Conservation (phyloP, 2,113 vertebrate genomes). For the Enhydra lutris region DNA sequence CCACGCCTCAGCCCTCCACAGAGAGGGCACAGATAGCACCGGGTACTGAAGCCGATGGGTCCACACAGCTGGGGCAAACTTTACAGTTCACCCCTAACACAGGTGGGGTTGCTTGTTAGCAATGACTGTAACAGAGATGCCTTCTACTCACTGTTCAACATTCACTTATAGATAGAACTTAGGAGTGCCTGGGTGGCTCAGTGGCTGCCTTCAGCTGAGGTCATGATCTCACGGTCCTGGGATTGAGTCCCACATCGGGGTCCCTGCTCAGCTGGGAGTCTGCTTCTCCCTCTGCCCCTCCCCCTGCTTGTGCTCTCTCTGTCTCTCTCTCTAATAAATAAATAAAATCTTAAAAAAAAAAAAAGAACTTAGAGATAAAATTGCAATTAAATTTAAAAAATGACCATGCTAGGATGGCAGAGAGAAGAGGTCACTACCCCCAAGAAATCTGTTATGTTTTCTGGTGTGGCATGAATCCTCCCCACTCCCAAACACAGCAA, state of each 20-base stretch:
- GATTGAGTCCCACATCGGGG: no score
- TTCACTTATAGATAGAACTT: not conserved
- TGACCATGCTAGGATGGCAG: not conserved
- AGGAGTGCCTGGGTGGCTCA: not conserved
- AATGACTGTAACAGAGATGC: not conserved
- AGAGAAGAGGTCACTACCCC: not conserved
- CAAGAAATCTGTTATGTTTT: not conserved
- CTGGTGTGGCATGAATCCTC: not conserved
- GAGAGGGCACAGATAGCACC: not conserved
- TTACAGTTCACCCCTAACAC: not conserved
- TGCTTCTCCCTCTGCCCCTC: no score
- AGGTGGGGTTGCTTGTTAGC: not conserved
- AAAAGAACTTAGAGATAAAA: not conserved
- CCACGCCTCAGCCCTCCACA: not conserved
- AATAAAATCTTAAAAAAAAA: no score
- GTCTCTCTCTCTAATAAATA: no score
- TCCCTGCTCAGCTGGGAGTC: no score
- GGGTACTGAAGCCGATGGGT: not conserved
- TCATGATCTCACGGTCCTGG: no score
- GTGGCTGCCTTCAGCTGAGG: no score
- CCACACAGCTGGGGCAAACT: not conserved
- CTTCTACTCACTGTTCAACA: not conserved
- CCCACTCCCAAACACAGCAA: not conserved
- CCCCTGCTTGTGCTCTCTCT: no score
- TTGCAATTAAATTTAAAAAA: not conserved